Conservation (phyloP, 2,797 vertebrate genomes). For the Molossus molossus region DNA sequence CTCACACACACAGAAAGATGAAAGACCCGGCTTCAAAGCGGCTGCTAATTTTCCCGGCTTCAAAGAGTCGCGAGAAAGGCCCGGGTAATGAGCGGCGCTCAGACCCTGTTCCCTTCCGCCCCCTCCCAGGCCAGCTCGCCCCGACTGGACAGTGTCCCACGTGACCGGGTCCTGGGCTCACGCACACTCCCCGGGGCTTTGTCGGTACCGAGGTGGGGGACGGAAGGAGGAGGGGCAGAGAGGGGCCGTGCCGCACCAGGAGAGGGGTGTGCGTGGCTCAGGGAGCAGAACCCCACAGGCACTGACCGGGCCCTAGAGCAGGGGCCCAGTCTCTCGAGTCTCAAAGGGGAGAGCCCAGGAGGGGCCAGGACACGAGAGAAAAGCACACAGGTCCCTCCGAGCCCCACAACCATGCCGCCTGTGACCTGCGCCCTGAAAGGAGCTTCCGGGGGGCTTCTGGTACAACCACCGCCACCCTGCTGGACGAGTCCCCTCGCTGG, state of each 20-base stretch:
- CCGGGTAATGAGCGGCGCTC: slow-evolving; percentile 25
- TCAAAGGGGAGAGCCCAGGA: no score
- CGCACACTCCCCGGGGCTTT: neutral
- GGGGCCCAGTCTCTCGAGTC: neutral
- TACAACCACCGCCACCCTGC: no score
- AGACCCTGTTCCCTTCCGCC: neutral
- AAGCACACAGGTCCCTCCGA: neutral
- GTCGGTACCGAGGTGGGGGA: neutral
- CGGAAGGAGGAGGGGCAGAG: neutral
- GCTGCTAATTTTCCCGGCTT: slow-evolving; percentile 77
- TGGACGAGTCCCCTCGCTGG: neutral
- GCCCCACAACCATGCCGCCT: neutral
- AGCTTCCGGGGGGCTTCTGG: neutral
- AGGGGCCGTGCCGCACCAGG: no score
- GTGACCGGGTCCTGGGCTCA: neutral
- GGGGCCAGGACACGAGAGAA: neutral
- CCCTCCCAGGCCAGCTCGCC: neutral
- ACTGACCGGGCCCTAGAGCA: neutral
- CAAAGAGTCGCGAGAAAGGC: slow-evolving; percentile 77
- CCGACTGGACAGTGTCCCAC: neutral
- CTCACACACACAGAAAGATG: slow-evolving; percentile 75
- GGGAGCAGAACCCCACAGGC: fast-evolving
- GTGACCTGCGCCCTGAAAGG: neutral
- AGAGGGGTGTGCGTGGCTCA: neutral
- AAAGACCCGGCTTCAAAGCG: slow-evolving; percentile 87